phyloP scores from a whole-genome alignment of 1,140 invertebrate species.

The Drosophila elegans region DNA sequence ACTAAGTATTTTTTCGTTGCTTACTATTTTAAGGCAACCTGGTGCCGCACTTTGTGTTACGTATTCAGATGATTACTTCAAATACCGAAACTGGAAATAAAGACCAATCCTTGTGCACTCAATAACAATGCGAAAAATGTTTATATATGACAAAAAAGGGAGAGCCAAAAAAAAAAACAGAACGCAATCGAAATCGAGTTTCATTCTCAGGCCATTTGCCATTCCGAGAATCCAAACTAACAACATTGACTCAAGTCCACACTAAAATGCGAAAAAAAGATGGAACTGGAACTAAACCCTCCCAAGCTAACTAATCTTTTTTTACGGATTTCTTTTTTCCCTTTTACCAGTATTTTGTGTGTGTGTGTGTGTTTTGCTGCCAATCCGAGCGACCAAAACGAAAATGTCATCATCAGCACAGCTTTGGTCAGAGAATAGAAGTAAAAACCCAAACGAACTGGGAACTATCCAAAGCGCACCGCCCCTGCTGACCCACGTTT shows the following conservation, averaged over 20 bases:
- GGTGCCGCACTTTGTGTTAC: neutral
- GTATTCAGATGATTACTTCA: slow-evolving; percentile 2
- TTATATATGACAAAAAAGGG: slow-evolving; percentile 48
- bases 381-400: slow-evolving; percentile 70
- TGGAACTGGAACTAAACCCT: slow-evolving; percentile 31
- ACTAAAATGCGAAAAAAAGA: slow-evolving; percentile 35
- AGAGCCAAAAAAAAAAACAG: slow-evolving; percentile 8
- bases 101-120: slow-evolving; percentile 19
- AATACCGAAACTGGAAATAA: slow-evolving; percentile 2
- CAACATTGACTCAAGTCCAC: slow-evolving; percentile 58
- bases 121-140: slow-evolving; percentile 49
- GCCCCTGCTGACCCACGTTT: neutral
- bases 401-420: slow-evolving; percentile 83
- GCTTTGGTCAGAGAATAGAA: slow-evolving; percentile 47
- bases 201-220: slow-evolving; percentile 45
- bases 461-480: slow-evolving; percentile 7
- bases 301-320: slow-evolving; percentile 77
- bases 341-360: slow-evolving; percentile 4
- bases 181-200: slow-evolving; percentile 69
- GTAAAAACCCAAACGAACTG: slow-evolving; percentile 29
- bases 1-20: no score
- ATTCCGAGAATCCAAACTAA: slow-evolving; percentile 47
- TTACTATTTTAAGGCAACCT: neutral
- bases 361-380: slow-evolving; percentile 38
- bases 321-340: slow-evolving; percentile 56